Conservation (phyloP, 2,888 invertebrate genomes). For the Pandemis corylana region DNA sequence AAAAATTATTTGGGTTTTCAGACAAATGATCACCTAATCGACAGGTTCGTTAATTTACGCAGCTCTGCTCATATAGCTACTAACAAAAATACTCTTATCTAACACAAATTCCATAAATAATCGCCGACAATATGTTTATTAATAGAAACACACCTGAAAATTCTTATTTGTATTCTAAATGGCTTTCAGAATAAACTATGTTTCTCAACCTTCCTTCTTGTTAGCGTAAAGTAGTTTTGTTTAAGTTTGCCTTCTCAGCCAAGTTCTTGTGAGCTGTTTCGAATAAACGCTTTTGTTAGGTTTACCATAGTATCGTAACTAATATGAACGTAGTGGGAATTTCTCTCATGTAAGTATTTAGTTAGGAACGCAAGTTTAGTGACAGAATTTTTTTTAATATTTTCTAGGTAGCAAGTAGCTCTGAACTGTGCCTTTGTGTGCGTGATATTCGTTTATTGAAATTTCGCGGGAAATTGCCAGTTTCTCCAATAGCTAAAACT, state of each 20-base stretch:
- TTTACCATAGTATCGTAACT: neutral
- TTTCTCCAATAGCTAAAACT: too few species aligned
- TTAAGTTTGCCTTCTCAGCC: neutral
- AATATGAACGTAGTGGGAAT: neutral
- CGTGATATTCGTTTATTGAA: too few species aligned
- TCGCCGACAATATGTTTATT: neutral
- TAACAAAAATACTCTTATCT: too few species aligned
- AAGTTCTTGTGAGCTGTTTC: neutral
- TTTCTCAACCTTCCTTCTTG: neutral
- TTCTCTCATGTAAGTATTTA: neutral
- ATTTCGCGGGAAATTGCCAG: too few species aligned
- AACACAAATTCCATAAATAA: too few species aligned
- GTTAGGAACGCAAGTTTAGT: neutral
- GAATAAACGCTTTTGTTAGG: constrained; percentile 4
- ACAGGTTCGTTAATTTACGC: too few species aligned
- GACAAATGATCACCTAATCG: too few species aligned
- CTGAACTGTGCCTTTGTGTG: too few species aligned
- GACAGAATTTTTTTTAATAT: too few species aligned
- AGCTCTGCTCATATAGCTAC: too few species aligned
- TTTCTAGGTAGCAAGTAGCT: too few species aligned
- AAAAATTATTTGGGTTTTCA: too few species aligned
- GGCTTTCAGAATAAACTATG: neutral
- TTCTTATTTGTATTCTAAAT: neutral
- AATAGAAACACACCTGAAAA: neutral
- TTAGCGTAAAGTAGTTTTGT: neutral